Evolutionary conservation across 1,140 invertebrate species (phyloP).

Genomic region (Varroa destructor): DNA sequence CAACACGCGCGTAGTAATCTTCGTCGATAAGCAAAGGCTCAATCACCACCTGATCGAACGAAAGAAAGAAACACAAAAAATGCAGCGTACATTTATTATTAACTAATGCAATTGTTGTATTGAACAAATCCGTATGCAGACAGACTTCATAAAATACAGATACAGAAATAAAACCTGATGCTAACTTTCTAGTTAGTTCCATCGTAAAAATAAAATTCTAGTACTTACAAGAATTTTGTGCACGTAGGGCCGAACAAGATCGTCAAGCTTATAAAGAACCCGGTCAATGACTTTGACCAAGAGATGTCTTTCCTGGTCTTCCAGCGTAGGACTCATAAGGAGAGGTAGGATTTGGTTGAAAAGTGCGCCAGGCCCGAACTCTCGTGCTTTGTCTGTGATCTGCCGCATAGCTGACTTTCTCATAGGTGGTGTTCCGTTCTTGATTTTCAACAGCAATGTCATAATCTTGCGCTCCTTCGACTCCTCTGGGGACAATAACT

Average conservation of each 20-base stretch:
- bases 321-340: conserved; percentile 95
- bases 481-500: conserved; percentile 83
- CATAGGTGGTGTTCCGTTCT: conserved; percentile 99
- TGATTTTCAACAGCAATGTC: conserved; percentile 94
- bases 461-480: conserved; percentile 98
- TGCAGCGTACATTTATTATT: not conserved
- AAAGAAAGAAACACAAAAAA: conserved; percentile 29
- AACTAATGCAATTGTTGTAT: too few species aligned
- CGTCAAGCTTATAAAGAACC: conserved; percentile 95
- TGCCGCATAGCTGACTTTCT: conserved; percentile 90
- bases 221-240: conserved; percentile 53
- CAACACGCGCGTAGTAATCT: conserved; percentile 98
- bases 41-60: conserved; percentile 87
- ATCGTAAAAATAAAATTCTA: too few species aligned
- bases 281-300: conserved; percentile 99
- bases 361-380: conserved; percentile 92
- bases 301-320: conserved; percentile 97
- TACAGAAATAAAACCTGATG: too few species aligned
- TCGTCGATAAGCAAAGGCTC: conserved; percentile 97
- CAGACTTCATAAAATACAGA: too few species aligned
- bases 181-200: too few species aligned
- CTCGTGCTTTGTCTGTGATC: conserved; percentile 95
- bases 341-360: conserved; percentile 98
- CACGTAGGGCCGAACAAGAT: conserved; percentile 94
- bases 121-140: too few species aligned